Evolutionary conservation across 2,797 vertebrate genomes (phyloP).

Genomic region (Tinamus major): DNA sequence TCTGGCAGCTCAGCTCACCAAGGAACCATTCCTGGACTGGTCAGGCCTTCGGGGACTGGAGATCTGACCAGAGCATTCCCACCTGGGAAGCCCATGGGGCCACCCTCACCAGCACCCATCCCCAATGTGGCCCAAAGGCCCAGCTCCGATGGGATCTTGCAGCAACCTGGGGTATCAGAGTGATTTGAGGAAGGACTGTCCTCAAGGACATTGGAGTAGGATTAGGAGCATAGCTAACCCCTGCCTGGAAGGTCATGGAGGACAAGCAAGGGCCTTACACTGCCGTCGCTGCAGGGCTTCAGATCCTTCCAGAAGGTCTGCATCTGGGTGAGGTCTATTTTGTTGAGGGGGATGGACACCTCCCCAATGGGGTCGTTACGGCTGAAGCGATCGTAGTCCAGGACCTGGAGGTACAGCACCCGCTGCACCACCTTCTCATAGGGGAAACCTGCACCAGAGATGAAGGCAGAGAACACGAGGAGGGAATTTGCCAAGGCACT

Average conservation of each 20-base stretch:
- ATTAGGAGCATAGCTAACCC: background rate
- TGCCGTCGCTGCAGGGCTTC: constrained; percentile 98
- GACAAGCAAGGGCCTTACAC: constrained; percentile 84
- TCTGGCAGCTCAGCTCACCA: background rate
- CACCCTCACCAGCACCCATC: background rate
- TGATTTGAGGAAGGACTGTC: too few relatives aligned
- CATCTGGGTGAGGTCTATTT: constrained; percentile 96
- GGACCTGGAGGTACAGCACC: constrained; percentile 96
- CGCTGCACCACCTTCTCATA: constrained; percentile 98
- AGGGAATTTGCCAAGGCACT: background rate
- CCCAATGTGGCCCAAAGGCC: background rate
- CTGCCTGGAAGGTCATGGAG: too few relatives aligned
- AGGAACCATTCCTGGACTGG: background rate
- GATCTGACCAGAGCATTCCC: background rate
- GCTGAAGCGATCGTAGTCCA: constrained; percentile 99
- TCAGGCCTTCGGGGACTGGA: background rate
- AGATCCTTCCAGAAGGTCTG: constrained; percentile 99
- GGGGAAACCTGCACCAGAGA: constrained; percentile 87
- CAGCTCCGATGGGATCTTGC: background rate
- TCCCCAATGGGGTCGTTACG: constrained; percentile 98
- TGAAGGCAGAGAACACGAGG: background rate
- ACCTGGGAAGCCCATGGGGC: too few relatives aligned
- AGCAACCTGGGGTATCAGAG: background rate
- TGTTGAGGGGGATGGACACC: constrained; percentile 97
- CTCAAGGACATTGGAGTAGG: background rate